Percentiles rank a stretch among this genome's conserved stretches.
phyloP scores from a whole-genome alignment of 1,140 invertebrate species.

The Anadara kagoshimensis region DNA sequence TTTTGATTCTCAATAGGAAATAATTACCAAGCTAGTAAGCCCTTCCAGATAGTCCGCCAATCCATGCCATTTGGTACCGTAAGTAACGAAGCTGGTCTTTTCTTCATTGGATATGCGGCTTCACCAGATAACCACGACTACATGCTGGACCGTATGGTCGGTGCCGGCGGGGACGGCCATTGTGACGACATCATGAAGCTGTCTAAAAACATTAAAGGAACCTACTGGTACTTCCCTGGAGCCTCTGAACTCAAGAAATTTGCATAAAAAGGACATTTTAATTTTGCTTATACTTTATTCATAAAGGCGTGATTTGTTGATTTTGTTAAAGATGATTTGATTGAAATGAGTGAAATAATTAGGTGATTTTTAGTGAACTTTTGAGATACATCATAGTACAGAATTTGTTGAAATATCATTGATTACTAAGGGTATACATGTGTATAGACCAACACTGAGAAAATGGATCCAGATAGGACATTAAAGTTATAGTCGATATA shows the following conservation, averaged over 20 bases:
- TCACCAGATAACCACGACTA: constrained; percentile 63
- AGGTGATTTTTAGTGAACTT: too few relatives aligned
- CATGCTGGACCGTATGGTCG: constrained; percentile 71
- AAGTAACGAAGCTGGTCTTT: constrained; percentile 60
- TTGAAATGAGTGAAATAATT: too few relatives aligned
- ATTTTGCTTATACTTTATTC: too few relatives aligned
- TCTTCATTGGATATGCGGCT: constrained; percentile 69
- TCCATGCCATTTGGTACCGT: constrained; percentile 67
- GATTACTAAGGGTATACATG: too few relatives aligned
- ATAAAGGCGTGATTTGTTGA: too few relatives aligned
- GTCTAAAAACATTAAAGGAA: constrained; percentile 65
- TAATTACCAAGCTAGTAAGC: constrained; percentile 58
- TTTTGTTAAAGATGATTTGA: too few relatives aligned
- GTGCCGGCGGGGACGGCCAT: constrained; percentile 51
- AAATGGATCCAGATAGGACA: too few relatives aligned
- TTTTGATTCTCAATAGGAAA: too few relatives aligned
- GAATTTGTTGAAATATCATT: too few relatives aligned
- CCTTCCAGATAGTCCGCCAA: constrained; percentile 67
- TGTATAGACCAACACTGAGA: too few relatives aligned
- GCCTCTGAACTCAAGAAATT: constrained; percentile 61
- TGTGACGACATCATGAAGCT: constrained; percentile 70
- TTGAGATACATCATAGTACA: too few relatives aligned
- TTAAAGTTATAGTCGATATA: too few relatives aligned
- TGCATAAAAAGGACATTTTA: constrained; percentile 38
- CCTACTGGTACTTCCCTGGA: constrained; percentile 73